These are phyloP conservation scores for Fratercula arctica DNA, from an alignment of 2,797 vertebrate species.

Conservation along the genomic window DNA sequence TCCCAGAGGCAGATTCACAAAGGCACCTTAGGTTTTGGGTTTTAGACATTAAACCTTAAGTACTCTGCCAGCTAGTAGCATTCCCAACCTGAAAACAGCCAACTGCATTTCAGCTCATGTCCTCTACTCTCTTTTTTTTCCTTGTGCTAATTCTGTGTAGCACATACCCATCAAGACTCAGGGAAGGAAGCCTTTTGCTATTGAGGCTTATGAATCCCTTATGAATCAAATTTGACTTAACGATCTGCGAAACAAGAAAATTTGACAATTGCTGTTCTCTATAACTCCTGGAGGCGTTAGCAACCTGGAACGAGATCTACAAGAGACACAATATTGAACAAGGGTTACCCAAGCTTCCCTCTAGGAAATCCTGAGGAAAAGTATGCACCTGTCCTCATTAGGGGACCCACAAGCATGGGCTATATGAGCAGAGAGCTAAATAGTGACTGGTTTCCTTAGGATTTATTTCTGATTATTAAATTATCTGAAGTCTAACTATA, in stretches of 20 bases:
- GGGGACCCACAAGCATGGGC: background rate
- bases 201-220: background rate
- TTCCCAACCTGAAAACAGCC: background rate
- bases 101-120: background rate
- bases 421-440: background rate
- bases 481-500: background rate
- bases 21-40: background rate
- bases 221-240: background rate
- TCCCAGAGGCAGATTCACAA: background rate
- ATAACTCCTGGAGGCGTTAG: background rate
- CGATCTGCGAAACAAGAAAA: background rate
- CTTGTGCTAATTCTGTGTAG: background rate
- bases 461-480: background rate
- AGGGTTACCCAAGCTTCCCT: background rate
- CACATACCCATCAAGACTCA: background rate
- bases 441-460: background rate
- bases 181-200: background rate
- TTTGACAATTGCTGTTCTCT: background rate
- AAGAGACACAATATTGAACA: background rate
- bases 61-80: background rate
- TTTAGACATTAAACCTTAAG: background rate
- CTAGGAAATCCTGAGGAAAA: background rate
- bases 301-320: background rate
- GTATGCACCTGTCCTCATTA: background rate
- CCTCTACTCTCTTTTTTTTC: background rate